phyloP scores from a whole-genome alignment of 2,797 vertebrate genomes.

The Pangasius macronema region DNA sequence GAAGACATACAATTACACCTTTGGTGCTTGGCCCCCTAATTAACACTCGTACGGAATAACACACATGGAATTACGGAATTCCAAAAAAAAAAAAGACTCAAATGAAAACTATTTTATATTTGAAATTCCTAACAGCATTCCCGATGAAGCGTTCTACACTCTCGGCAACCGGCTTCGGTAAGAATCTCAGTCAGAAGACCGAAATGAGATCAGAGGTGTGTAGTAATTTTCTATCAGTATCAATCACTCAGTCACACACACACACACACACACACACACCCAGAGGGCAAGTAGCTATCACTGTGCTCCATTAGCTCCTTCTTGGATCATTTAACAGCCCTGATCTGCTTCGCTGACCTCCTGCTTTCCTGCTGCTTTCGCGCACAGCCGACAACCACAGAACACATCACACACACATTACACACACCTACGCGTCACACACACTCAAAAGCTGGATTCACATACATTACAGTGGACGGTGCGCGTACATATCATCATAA shows the following conservation, averaged over 20 bases:
- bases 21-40: background rate
- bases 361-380: constrained; percentile 11
- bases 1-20: background rate
- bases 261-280: background rate
- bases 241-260: background rate
- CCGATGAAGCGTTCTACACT: too few relatives aligned
- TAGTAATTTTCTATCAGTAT: constrained; percentile 18
- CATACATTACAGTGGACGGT: background rate
- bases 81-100: too few relatives aligned
- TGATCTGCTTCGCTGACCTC: constrained; percentile 37
- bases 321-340: constrained; percentile 30
- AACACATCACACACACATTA: constrained; percentile 21
- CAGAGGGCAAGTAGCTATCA: constrained; percentile 29
- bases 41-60: background rate
- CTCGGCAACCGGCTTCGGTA: background rate
- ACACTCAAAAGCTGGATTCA: background rate
- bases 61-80: too few relatives aligned
- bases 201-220: background rate
- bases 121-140: background rate
- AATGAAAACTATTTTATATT: background rate
- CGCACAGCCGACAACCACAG: background rate
- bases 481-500: too few relatives aligned
- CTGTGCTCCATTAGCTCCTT: constrained; percentile 33
- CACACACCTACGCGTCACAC: background rate
- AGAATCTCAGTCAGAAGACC: background rate